These are phyloP conservation scores for Enteromius radiatus DNA, from an alignment of 2,797 vertebrate genomes.

Conservation along the genomic window DNA sequence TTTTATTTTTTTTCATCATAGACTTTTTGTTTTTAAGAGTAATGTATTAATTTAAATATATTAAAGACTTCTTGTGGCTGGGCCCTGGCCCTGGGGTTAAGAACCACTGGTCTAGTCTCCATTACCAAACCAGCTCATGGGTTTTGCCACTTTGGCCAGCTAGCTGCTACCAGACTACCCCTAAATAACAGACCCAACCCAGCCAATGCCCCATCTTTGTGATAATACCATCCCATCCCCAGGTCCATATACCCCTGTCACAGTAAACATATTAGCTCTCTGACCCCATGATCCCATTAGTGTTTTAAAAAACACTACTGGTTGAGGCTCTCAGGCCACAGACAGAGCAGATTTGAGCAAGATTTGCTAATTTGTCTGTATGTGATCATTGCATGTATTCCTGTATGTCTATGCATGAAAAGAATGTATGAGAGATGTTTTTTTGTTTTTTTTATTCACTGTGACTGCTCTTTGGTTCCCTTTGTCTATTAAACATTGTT, in stretches of 20 bases:
- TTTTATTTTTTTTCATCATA: too few species aligned
- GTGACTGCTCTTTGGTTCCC: conserved; percentile 22
- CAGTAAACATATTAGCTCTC: not conserved
- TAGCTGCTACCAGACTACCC: conserved; percentile 14
- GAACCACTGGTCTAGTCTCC: conserved; percentile 60
- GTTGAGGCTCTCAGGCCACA: conserved; percentile 5
- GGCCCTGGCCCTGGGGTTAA: not conserved
- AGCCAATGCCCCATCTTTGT: conserved; percentile 14
- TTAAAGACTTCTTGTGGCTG: not conserved
- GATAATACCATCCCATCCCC: conserved; percentile 16
- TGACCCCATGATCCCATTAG: conserved; percentile 24
- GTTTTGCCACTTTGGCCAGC: not conserved
- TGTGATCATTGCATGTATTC: conserved; percentile 49
- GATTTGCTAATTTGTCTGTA: conserved; percentile 33
- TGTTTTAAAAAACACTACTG: conserved; percentile 18
- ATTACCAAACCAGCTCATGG: conserved; percentile 56
- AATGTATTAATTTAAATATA: not conserved
- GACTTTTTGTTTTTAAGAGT: not conserved
- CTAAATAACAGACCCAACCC: conserved; percentile 17
- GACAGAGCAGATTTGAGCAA: conserved; percentile 22
- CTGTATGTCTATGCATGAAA: conserved; percentile 45
- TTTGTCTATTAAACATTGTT: conserved; percentile 53
- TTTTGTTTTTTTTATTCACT: conserved; percentile 32
- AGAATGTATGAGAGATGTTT: conserved; percentile 12
- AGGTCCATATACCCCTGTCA: conserved; percentile 10